Conservation (phyloP, 2,113 vertebrate genomes). For the Nansenia antarctica region DNA sequence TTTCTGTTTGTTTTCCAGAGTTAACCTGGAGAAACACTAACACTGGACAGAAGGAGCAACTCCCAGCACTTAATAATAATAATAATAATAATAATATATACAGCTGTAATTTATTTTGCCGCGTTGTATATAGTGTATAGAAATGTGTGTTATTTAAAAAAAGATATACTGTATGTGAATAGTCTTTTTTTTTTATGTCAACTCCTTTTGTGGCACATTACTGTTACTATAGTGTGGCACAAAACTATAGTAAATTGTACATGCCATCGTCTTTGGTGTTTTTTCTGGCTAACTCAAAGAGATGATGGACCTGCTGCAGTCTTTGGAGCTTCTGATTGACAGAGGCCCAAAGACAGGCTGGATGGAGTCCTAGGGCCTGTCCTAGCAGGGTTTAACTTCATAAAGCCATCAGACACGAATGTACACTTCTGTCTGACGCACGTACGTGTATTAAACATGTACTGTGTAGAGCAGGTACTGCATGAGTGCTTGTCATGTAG, state of each 20-base stretch:
- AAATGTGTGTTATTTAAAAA: slow-evolving; percentile 43
- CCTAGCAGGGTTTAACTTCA: no score
- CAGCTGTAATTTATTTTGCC: slow-evolving; percentile 44
- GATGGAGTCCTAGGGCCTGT: background rate
- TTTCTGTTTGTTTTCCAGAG: slow-evolving; percentile 39
- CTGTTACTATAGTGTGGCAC: slow-evolving; percentile 16
- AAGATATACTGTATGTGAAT: slow-evolving; percentile 42
- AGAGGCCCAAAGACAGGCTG: background rate
- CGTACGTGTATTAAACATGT: no score
- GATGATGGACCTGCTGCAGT: background rate
- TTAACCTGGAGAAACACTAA: slow-evolving; percentile 51
- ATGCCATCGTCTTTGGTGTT: background rate
- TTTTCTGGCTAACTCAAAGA: slow-evolving; percentile 3
- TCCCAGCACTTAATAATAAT: slow-evolving; percentile 55
- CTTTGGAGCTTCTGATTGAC: background rate
- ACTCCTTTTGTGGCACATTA: slow-evolving; percentile 16
- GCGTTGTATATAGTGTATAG: slow-evolving; percentile 39
- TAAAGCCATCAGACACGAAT: no score
- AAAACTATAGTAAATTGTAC: slow-evolving; percentile 1
- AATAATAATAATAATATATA: slow-evolving; percentile 49
- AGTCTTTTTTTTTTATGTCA: slow-evolving; percentile 42
- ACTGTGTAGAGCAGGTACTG: no score
- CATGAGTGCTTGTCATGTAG: no score
- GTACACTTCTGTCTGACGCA: no score
- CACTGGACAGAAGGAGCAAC: slow-evolving; percentile 3